Evolutionary conservation across 2,113 vertebrate genomes (phyloP), one percentile per base, ranked within the genome.

Genomic region (Nothobranchius furzeri): DNA sequence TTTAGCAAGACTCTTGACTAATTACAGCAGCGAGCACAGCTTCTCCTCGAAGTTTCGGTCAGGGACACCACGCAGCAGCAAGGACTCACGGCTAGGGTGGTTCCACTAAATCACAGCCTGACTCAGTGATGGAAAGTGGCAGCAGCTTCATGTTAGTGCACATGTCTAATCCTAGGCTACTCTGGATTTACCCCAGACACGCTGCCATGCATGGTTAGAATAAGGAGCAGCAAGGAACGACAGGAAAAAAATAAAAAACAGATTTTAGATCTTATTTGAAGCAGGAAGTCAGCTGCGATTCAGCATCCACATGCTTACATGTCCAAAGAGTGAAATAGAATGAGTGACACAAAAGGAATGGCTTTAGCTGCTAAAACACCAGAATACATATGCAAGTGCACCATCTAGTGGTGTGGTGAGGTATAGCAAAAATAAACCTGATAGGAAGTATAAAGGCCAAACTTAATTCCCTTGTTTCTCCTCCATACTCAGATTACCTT

Each of bases 371-470:
- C 15, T 25, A 12, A 50, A 49, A 57, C 36, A n/a, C 17, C 52
- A 24, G 36, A 37, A 54, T 30, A 53, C 15, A 3, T 47, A 54
- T 15, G 1, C 1, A 5, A 8, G 76, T 68, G 64, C 77, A 0
- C 89, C 84, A 80, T 58, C 88, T 89, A 61, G 75, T 87, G 89
- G 76, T 35, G 0, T 2, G 24, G 78, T 7, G 12, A 20, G 53
- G 24, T 40, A 40, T 40, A 40, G 37, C 37, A 40, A 40, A 40
- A 5, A 7, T 40, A 3, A 30, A 30, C 30, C 30, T 30, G 4
- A 30, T 30, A 30, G 30, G 30, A 30, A 30, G 30, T 30, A 30
- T 30, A 30, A 4, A 4, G 30, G 2, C 30, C 2, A 30, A 30
- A 4, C 30, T 30, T 30, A 0, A 30, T 30, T 30, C 4, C 30